Conservation (phyloP, 2,888 invertebrate genomes). For the Loripinus fragilis region DNA sequence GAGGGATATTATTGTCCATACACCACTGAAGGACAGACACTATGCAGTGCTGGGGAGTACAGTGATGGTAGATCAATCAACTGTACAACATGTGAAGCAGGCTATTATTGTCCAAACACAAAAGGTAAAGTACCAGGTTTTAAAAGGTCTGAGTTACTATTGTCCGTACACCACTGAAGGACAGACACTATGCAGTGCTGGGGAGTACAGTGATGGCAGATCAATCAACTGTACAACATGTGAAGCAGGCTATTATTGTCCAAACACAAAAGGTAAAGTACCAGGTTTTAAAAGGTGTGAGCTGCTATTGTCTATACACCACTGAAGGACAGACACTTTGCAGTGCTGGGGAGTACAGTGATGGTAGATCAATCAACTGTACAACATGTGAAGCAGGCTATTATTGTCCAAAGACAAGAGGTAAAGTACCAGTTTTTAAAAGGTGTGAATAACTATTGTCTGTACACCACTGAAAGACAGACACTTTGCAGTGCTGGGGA, state of each 20-base stretch:
- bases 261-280: slow-evolving; percentile 66
- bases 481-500: no score
- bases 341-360: no score
- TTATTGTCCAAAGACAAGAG: no score
- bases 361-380: no score
- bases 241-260: slow-evolving; percentile 78
- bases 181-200: slow-evolving; percentile 70
- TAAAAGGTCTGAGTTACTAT: no score
- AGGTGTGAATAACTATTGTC: no score
- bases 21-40: slow-evolving; percentile 64
- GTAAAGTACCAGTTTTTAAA: no score
- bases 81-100: slow-evolving; percentile 80
- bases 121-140: slow-evolving; percentile 69
- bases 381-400: no score
- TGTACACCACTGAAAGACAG: no score
- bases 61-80: slow-evolving; percentile 74
- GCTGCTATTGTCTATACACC: no score
- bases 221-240: slow-evolving; percentile 79
- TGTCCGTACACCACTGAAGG: slow-evolving; percentile 72
- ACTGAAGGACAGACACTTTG: no score
- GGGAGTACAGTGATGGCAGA: slow-evolving; percentile 75
- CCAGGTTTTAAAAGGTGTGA: no score
- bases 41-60: slow-evolving; percentile 74
- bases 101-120: slow-evolving; percentile 72
- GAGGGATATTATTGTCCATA: slow-evolving; percentile 78